Evolutionary conservation across 1,140 invertebrate genomes (phyloP), one percentile per base, ranked within the genome.

Genomic region (Caenorhabditis tropicalis): DNA sequence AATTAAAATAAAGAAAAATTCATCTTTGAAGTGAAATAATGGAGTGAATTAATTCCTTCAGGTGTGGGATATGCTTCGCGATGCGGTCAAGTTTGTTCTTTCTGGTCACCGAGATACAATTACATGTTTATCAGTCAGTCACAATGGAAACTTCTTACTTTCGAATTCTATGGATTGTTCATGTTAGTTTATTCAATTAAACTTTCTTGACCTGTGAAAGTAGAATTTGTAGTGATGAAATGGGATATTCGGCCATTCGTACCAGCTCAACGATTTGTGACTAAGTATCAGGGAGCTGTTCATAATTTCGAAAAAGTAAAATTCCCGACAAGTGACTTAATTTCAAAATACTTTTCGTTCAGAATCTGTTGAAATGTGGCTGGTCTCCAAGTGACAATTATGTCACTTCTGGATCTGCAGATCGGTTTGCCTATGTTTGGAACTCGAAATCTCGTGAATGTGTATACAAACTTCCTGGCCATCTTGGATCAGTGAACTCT

Each of bases 111-210:
- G 95, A 0, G 98, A 99, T 90, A 98, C 96, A 12, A 94, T 99
- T 5, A 99, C 98, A 6, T 96, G 96, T 86, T 90, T 99, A 82
- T 93, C 95, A 27, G 92, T 99, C 0, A 98, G 96, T 87, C 95
- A 96, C 5, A 97, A 99, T 92, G 98, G 98, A 0, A 96, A 96
- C 12, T 93, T 96, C 91, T 93, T 99, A 19, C 92, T 99, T 5
- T 96, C 96, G 1, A 99, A 99, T 93, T 94, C 96, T 0, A 98
- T 99, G 97, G 98, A 99, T 91, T 97, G 96, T 89, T 96, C 95
- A 82, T 91, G 93, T 93, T 87, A 39, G 49, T 82, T 48, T 33
- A 16, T n/a, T 49, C 10, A 19, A n/a, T 16, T 7, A 33, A 9
- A 33, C 16, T 7, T 36, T 65, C 31, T 6, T 19, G 19, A 29